Conservation (phyloP, 2,888 invertebrate species). For the Drosophila limbata region DNA sequence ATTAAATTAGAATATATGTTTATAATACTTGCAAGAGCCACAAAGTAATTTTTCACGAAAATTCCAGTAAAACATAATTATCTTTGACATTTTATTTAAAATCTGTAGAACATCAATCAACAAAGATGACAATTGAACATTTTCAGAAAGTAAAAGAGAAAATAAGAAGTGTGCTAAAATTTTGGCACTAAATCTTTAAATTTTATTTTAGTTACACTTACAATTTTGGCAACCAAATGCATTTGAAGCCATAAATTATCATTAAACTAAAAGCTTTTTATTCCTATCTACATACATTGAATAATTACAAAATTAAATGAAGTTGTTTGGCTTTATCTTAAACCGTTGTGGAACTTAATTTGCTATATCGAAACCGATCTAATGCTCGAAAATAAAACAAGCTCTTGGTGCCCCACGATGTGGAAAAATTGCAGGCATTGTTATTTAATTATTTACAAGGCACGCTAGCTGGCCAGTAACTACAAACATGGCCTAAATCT, state of each 20-base stretch:
- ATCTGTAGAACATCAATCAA: conserved; percentile 1
- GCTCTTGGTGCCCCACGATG: conserved; percentile 24
- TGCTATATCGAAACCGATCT: conserved; percentile 22
- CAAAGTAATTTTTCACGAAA: neutral
- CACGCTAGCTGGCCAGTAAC: conserved; percentile 42
- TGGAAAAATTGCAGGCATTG: conserved; percentile 58
- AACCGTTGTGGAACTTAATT: conserved; percentile 12
- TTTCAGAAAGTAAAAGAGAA: neutral
- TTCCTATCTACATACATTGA: neutral
- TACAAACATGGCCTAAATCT: conserved; percentile 53
- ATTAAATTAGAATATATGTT: conserved; percentile 5
- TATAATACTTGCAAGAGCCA: neutral
- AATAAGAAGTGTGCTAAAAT: too few species aligned
- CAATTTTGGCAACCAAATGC: neutral
- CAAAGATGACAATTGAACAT: neutral
- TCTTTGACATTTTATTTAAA: neutral
- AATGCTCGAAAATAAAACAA: conserved; percentile 27
- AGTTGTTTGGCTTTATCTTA: conserved; percentile 11
- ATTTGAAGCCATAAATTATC: neutral
- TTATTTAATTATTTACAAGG: conserved; percentile 59
- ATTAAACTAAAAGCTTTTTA: conserved; percentile 11
- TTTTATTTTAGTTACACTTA: neutral
- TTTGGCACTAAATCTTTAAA: neutral
- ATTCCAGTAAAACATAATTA: neutral
- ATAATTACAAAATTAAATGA: neutral